A percentile compares a stretch with the other conserved stretches of the same genome.
These are phyloP conservation scores for Plecotus auritus DNA, from an alignment of 2,113 vertebrate genomes.

Conservation along the genomic window DNA sequence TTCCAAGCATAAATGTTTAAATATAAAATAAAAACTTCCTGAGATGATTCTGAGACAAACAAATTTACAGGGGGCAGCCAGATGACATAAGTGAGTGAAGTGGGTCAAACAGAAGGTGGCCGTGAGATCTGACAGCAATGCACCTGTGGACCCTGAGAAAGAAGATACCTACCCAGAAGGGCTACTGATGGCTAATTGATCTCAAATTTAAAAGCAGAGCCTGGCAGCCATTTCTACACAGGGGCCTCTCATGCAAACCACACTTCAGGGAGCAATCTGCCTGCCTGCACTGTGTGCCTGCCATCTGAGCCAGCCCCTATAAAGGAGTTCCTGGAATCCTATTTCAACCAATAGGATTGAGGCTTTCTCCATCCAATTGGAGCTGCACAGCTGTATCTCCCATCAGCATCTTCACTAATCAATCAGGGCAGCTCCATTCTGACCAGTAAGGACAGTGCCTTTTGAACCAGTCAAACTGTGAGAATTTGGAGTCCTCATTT, in stretches of 20 bases:
- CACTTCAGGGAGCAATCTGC: not conserved
- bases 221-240: not conserved
- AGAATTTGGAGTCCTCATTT: not conserved
- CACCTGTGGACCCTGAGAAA: not conserved
- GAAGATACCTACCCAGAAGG: not conserved
- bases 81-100: not conserved
- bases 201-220: not conserved
- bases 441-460: not conserved
- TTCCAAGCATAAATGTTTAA: not conserved
- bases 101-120: not conserved
- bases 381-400: not conserved
- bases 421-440: not conserved
- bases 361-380: not conserved
- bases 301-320: not conserved
- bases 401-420: not conserved
- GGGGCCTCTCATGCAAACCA: not conserved
- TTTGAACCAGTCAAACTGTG: not conserved
- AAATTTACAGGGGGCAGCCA: not conserved
- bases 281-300: not conserved
- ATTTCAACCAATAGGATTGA: not conserved
- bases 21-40: not conserved
- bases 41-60: not conserved
- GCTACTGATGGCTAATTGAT: not conserved
- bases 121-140: not conserved
- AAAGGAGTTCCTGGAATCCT: not conserved